These are phyloP conservation scores for Fragum sueziense DNA, from an alignment of 2,888 invertebrate species.

Conservation along the genomic window DNA sequence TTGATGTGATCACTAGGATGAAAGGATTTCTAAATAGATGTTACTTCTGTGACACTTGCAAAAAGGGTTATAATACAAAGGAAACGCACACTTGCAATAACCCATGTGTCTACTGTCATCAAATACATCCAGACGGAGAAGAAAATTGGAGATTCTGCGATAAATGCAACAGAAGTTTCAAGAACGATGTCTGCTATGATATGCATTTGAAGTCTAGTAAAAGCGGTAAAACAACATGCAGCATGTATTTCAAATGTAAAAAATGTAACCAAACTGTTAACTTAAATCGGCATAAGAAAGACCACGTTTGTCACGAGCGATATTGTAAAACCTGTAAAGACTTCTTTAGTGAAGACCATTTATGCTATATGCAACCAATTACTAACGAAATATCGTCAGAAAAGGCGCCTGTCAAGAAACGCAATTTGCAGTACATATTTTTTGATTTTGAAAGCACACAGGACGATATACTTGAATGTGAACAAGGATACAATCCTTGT, in stretches of 20 bases:
- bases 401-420: conserved; percentile 1
- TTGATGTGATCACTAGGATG: conserved; percentile 53
- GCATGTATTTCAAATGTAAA: conserved; percentile 31
- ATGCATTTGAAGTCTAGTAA: conserved; percentile 14
- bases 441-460: conserved; percentile 48
- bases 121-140: conserved; percentile 7
- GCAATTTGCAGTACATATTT: conserved; percentile 32
- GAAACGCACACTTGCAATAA: conserved; percentile 35
- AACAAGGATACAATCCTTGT: conserved; percentile 13
- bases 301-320: conserved; percentile 32
- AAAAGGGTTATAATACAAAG: conserved; percentile 35
- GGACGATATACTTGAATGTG: conserved; percentile 28
- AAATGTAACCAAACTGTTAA: conserved; percentile 35
- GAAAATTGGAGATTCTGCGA: conserved; percentile 34
- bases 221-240: conserved; percentile 32
- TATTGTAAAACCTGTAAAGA: conserved; percentile 44
- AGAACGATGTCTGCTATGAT: conserved; percentile 28
- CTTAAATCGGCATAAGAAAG: conserved; percentile 13
- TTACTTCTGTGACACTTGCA: conserved; percentile 37
- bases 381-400: not conserved
- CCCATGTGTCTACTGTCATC: conserved; percentile 30
- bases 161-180: conserved; percentile 30
- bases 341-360: conserved; percentile 34
- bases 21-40: conserved; percentile 42
- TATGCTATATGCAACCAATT: conserved; percentile 45